Conservation (phyloP, 2,113 vertebrate species). For the Nettapus auritus region DNA sequence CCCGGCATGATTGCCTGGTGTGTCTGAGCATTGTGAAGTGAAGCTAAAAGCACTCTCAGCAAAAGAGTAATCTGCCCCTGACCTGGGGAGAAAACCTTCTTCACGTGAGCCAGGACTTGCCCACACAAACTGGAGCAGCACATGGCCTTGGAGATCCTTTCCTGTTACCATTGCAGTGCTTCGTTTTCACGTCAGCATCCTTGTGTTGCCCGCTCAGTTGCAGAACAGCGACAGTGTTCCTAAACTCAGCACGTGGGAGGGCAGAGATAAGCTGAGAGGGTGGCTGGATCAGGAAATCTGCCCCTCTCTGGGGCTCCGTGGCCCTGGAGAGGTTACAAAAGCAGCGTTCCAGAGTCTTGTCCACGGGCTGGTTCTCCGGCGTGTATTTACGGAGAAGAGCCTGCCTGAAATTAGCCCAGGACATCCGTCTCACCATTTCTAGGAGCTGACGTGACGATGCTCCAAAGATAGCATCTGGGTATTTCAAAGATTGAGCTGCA, state of each 20-base stretch:
- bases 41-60: background rate
- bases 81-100: background rate
- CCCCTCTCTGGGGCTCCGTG: background rate
- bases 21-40: background rate
- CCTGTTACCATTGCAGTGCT: background rate
- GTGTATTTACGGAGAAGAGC: background rate
- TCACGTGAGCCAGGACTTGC: background rate
- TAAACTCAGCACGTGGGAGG: background rate
- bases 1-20: background rate
- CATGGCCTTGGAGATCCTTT: background rate
- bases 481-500: background rate
- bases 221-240: background rate
- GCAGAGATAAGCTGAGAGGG: background rate
- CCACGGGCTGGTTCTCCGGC: background rate
- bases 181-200: background rate
- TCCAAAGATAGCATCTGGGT: background rate
- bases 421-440: background rate
- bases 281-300: background rate
- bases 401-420: background rate
- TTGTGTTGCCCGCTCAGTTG: background rate
- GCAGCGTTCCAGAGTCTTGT: background rate
- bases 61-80: background rate
- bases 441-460: background rate
- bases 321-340: background rate
- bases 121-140: background rate